A percentile compares a stretch with the other conserved stretches of the same genome.
Evolutionary conservation across 2,888 invertebrate genomes (phyloP).

Genomic region (Strigamia maritima): DNA sequence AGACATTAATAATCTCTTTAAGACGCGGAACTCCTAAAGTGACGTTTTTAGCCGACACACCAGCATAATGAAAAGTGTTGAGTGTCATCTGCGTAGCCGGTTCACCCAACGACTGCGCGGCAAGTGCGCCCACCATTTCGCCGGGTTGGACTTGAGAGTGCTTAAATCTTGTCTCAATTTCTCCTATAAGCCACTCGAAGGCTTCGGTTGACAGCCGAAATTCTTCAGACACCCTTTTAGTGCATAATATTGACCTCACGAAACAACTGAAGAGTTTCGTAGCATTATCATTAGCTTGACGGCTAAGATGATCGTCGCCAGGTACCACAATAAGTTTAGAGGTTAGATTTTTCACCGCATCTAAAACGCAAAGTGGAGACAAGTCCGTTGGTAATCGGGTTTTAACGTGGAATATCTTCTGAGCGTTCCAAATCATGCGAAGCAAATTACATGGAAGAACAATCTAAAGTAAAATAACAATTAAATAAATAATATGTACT

Average conservation of each 20-base stretch:
- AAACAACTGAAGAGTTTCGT: constrained; percentile 95
- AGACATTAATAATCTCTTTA: constrained; percentile 92
- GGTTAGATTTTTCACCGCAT: constrained; percentile 82
- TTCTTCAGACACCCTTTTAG: constrained; percentile 94
- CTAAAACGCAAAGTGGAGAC: constrained; percentile 86
- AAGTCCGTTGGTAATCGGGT: constrained; percentile 88
- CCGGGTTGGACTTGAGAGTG: constrained; percentile 91
- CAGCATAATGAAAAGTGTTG: constrained; percentile 99
- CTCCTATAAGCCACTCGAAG: constrained; percentile 99
- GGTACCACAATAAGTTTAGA: constrained; percentile 89
- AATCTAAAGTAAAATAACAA: constrained; percentile 63
- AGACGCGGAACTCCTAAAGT: constrained; percentile 97
- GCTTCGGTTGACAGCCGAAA: constrained; percentile 91
- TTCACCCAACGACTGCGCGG: constrained; percentile 97
- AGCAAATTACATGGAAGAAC: constrained; percentile 97
- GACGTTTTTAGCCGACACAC: constrained; percentile 99
- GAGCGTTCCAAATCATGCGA: constrained; percentile 99
- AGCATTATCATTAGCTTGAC: constrained; percentile 96
- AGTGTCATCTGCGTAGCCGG: constrained; percentile 99
- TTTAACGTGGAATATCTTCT: constrained; percentile 99
- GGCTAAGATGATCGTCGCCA: constrained; percentile 89
- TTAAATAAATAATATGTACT: too few relatives aligned
- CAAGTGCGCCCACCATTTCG: constrained; percentile 99
- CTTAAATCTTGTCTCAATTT: constrained; percentile 97
- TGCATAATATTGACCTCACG: constrained; percentile 88